phyloP scores from a whole-genome alignment of 2,888 invertebrate species.

The Camptogramma bilineatum region DNA sequence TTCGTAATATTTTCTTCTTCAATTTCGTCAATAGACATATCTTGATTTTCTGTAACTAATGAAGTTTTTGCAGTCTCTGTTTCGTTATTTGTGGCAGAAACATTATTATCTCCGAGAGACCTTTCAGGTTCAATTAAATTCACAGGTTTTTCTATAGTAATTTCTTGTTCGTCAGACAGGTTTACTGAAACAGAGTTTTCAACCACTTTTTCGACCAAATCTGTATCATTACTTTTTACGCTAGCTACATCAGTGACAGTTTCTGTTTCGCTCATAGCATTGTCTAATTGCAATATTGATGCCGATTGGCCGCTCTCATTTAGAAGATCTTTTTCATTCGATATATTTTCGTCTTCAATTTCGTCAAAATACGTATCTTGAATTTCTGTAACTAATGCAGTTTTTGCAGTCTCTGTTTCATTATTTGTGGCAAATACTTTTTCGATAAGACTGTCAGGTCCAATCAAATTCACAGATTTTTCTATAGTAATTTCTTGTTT shows the following conservation, averaged over 20 bases:
- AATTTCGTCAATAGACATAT: slow-evolving; percentile 37
- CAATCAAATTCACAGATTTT: neutral
- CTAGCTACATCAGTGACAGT: neutral
- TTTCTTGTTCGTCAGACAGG: neutral
- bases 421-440: too few species aligned
- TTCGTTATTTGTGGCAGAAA: neutral
- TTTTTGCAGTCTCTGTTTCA: too few species aligned
- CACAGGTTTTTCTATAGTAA: neutral
- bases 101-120: too few species aligned
- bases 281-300: slow-evolving; percentile 23
- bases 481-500: neutral
- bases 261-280: neutral
- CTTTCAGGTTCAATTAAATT: neutral
- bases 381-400: too few species aligned
- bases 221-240: neutral
- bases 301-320: slow-evolving; percentile 35
- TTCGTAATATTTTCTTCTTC: neutral
- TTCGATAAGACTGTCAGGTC: neutral
- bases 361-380: too few species aligned
- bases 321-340: slow-evolving; percentile 19
- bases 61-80: neutral
- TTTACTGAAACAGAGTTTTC: neutral
- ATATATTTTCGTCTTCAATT: too few species aligned
- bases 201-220: neutral
- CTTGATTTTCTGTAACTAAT: neutral